Evolutionary conservation across 2,797 vertebrate species (phyloP), one percentile per base, ranked within the genome.

Genomic region (Mus spretus): DNA sequence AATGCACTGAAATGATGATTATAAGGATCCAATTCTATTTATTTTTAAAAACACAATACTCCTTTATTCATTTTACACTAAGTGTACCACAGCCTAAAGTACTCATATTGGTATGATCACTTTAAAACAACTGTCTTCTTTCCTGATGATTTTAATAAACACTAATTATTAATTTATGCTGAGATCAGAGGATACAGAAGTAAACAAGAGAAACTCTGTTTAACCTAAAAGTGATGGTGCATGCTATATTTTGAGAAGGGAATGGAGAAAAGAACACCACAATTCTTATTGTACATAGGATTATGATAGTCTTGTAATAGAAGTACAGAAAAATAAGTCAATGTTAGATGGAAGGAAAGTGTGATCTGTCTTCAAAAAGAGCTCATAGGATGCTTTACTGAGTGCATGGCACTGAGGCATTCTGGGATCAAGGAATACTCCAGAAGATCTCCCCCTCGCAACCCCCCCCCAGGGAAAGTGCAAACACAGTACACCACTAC

Each of bases 61-160:
- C 44, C 40, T 93, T 75, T 94, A 89, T 87, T 84, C 15, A 89
- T 80, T 94, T 92, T 94, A 67, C 15, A 53, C 2, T 19, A 53
- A 14, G 1, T 72, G 22, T 59, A 91, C 63, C 55, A 61, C 40
- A 94, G 82, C 61, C n/a, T 37, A n/a, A 50, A 90, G 85, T 95
- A 47, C 8, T 11, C 65, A 13, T 57, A 19, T 82, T 61, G 31
- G 3, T 87, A 24, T 90, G 47, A 50, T 50, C 20, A 82, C 28
- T 70, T 20, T 77, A 94, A 84, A 26, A 57, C 11, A 37, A 14
- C 57, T 90, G 40, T 79, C 20, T 93, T 89, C 6, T 86, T 95
- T 70, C 22, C 82, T 83, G 15, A 55, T 88, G 72, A 53, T 90
- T 92, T 96, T 70, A 92, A 80, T 86, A 75, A 81, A 78, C 26